Evolutionary conservation across 2,797 vertebrate genomes (phyloP).

Genomic region (Acipenser oxyrinchus): DNA sequence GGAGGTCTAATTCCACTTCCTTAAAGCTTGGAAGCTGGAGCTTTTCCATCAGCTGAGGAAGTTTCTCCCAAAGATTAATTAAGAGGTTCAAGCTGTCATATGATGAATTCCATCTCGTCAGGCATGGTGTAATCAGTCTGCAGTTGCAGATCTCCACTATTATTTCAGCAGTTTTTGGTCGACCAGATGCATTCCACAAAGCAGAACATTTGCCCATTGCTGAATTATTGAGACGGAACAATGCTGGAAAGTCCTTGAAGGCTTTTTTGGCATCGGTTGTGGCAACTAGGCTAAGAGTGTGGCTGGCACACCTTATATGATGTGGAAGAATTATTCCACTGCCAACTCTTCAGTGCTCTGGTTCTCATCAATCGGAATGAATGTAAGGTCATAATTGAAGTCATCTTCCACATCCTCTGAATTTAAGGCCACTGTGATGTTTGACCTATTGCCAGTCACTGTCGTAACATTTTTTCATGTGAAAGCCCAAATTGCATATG

Average conservation of each 20-base stretch:
- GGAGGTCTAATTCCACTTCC: too few species aligned
- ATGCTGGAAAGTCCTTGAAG: neutral
- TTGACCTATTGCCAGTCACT: too few species aligned
- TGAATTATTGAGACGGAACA: slow-evolving; percentile 3
- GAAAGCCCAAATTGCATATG: too few species aligned
- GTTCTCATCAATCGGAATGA: too few species aligned
- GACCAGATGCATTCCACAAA: slow-evolving; percentile 4
- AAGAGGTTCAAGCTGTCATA: slow-evolving; percentile 7
- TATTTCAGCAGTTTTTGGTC: slow-evolving; percentile 3
- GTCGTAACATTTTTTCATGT: too few species aligned
- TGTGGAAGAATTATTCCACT: slow-evolving; percentile 1
- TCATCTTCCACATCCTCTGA: too few species aligned
- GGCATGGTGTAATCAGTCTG: slow-evolving; percentile 2
- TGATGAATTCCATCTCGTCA: slow-evolving; percentile 6
- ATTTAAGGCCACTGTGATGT: too few species aligned
- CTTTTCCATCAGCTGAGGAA: too few species aligned
- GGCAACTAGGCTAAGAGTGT: slow-evolving; percentile 11
- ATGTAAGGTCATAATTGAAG: too few species aligned
- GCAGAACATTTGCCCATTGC: slow-evolving; percentile 11
- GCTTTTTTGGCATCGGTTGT: slow-evolving; percentile 9
- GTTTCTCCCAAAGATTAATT: too few species aligned
- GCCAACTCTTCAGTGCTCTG: too few species aligned
- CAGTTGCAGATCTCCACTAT: neutral
- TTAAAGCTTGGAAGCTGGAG: too few species aligned
- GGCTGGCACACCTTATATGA: slow-evolving; percentile 10